Conservation (phyloP, 2,888 invertebrate species). For the Ennomos erosarius region DNA sequence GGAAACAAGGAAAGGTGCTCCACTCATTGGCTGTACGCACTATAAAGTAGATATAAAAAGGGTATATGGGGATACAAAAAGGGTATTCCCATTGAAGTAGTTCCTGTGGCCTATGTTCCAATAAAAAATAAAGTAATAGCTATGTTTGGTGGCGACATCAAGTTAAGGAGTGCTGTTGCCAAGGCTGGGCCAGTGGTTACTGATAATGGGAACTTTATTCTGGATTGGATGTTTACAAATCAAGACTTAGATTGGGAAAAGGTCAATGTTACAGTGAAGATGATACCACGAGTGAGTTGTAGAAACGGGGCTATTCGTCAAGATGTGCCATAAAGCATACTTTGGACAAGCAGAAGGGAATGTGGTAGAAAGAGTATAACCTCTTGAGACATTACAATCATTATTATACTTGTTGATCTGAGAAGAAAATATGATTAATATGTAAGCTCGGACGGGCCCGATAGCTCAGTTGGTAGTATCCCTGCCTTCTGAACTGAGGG, state of each 20-base stretch:
- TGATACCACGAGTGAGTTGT: conserved; percentile 97
- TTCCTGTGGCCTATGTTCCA: conserved; percentile 96
- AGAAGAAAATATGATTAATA: conserved; percentile 23
- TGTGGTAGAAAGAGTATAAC: conserved; percentile 84
- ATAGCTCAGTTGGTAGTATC: too few relatives aligned
- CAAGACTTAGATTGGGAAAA: conserved; percentile 87
- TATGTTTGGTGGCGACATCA: conserved; percentile 89
- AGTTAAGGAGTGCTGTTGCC: conserved; percentile 92
- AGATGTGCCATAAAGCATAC: conserved; percentile 95
- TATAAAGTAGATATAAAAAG: too few relatives aligned
- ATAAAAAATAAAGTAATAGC: conserved; percentile 90
- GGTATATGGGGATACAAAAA: conserved; percentile 96
- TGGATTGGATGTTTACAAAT: conserved; percentile 95
- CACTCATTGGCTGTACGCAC: too few relatives aligned
- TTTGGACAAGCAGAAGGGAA: conserved; percentile 95
- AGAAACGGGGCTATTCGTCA: conserved; percentile 98
- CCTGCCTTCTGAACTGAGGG: too few relatives aligned
- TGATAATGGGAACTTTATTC: conserved; percentile 98
- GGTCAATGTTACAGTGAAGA: conserved; percentile 87
- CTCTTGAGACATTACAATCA: conserved; percentile 2
- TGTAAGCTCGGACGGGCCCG: too few relatives aligned
- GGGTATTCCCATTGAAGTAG: conserved; percentile 98
- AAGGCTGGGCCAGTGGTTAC: conserved; percentile 99
- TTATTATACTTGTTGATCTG: conserved; percentile 19
- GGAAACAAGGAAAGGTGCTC: too few relatives aligned